Base-by-base conservation (phyloP, 2,113 vertebrate species). In the human region DNA sequence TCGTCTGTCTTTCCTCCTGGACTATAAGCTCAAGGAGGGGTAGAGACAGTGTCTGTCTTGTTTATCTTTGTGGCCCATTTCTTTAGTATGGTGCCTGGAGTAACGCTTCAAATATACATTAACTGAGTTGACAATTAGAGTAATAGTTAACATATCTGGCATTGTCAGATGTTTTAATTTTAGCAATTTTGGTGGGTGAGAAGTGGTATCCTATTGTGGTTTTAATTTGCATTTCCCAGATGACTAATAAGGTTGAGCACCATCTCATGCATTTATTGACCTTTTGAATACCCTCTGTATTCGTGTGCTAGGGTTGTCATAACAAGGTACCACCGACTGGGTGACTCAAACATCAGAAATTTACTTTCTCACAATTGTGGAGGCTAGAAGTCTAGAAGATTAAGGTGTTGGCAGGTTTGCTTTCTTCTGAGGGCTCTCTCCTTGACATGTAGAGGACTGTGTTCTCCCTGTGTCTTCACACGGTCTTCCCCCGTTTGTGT, bases 211-310 rank as follows among this genome's bases (percentile, higher is more conserved):
- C 18, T 10, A 32, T 45, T 79, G 30, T 82, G 73, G 73, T 78
- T 96, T 92, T 59, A 64, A 90, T 96, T 32, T 90, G 75, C 50
- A 78, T 82, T 92, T 95, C 76, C 83, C 68, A 76, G 59, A 61
- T 96, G 59, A 89, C 40, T 73, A 89, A 91, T 66, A 70, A 76
- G 76, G 76, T 40, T 35, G 13, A 91, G 85, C 18, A 43, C n/a
- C 48, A 55, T 72, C 78, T 57, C 45, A 13, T 76, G 10, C 81
- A 48, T 45, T 82, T 72, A 11, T 5, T 43, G 68, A 18, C 81
- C 64, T 83, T 61, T 52, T 40, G 38, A 93, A 80, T 80, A 88
- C 16, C 50, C 70, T 78, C 25, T 76, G 11, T 52, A 64, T 35
- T 57, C 2, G 13, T 3, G 68, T 35, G 9, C 25, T 30, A n/a